These are phyloP conservation scores for Gracilinanus agilis DNA, from an alignment of 2,113 vertebrate genomes.

Conservation along the genomic window DNA sequence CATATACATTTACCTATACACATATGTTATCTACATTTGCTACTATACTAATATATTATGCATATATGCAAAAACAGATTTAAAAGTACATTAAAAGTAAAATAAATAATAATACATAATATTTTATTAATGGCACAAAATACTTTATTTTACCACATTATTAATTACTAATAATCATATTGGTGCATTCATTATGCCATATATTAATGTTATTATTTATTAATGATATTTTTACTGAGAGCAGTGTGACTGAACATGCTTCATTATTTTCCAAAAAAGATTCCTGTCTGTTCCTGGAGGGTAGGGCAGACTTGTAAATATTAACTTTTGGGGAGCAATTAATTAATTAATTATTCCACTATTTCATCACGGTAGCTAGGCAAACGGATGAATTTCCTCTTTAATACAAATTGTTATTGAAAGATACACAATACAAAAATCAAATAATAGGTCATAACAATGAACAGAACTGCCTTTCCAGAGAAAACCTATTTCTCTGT, in stretches of 20 bases:
- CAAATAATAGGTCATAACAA: neutral
- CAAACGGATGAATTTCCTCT: neutral
- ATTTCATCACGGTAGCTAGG: neutral
- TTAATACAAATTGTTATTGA: neutral
- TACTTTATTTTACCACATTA: neutral
- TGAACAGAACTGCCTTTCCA: neutral
- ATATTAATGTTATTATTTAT: slow-evolving; percentile 2
- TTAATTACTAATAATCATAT: neutral
- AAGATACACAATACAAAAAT: neutral
- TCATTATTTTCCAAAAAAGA: neutral
- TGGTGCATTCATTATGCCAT: neutral
- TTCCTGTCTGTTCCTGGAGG: neutral
- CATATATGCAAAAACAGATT: neutral
- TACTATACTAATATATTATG: neutral
- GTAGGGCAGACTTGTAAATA: neutral
- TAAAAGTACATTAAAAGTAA: neutral
- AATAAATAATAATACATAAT: neutral
- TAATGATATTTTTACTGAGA: neutral
- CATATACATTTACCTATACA: no score
- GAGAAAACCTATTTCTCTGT: neutral
- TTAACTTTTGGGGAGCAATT: neutral
- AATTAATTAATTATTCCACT: neutral
- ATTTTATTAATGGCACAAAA: neutral
- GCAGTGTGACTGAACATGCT: neutral
- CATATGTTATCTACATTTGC: neutral